Evolutionary conservation across 2,797 vertebrate species (phyloP).

Genomic region (Xyrichtys novacula): DNA sequence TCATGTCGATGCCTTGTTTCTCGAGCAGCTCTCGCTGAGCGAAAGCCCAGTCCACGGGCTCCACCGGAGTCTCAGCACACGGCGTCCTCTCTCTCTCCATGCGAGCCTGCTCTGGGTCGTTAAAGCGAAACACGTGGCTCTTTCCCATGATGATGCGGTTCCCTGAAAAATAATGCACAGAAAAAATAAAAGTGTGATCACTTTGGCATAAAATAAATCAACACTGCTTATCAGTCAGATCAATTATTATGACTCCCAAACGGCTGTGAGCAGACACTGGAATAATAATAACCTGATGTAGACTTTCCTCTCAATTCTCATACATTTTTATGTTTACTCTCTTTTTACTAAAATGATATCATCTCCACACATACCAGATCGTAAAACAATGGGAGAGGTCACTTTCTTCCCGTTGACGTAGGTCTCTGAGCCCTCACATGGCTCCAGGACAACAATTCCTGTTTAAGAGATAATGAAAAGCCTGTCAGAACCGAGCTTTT

Average conservation of each 20-base stretch:
- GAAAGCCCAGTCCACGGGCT: conserved; percentile 98
- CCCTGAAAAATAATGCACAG: conserved; percentile 79
- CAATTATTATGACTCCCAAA: not conserved
- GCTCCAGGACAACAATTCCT: conserved; percentile 93
- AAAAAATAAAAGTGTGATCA: not conserved
- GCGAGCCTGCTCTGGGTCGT: conserved; percentile 96
- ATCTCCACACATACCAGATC: conserved; percentile 86
- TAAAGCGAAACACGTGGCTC: conserved; percentile 98
- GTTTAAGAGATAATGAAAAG: conserved; percentile 8
- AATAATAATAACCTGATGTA: not conserved
- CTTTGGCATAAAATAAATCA: not conserved
- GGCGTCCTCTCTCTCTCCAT: conserved; percentile 95
- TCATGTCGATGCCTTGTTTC: conserved; percentile 99
- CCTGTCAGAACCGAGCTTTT: not conserved
- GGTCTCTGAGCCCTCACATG: conserved; percentile 93
- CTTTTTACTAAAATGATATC: too few relatives aligned
- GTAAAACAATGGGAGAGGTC: conserved; percentile 89
- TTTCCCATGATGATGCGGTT: conserved; percentile 99
- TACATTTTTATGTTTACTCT: not conserved
- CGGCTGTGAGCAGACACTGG: not conserved
- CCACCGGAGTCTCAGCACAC: conserved; percentile 93
- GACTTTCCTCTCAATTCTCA: not conserved
- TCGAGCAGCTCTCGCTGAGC: conserved; percentile 97
- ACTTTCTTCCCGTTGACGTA: conserved; percentile 98
- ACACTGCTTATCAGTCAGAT: too few relatives aligned